phyloP scores from a whole-genome alignment of 2,113 vertebrate genomes.

The Oreotrochilus melanogaster region DNA sequence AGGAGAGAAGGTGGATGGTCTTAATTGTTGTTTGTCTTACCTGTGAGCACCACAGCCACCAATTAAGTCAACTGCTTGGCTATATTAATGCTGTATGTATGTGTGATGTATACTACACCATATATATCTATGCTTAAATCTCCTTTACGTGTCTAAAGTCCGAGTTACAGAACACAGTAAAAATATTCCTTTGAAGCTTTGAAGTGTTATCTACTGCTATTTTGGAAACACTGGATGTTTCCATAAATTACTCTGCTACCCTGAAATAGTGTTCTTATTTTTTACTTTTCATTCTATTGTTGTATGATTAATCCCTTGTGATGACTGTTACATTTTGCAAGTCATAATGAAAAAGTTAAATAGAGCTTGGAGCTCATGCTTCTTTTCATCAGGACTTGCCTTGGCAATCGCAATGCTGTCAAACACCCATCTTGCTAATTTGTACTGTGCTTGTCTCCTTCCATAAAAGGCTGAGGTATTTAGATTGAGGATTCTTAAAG shows the following conservation, averaged over 20 bases:
- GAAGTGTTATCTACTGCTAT: not conserved
- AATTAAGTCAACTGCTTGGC: not conserved
- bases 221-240: not conserved
- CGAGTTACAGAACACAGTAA: not conserved
- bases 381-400: conserved; percentile 22
- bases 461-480: conserved; percentile 80
- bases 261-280: not conserved
- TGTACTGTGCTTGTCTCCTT: conserved; percentile 56
- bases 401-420: conserved; percentile 35
- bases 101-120: no score
- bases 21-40: not conserved
- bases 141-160: not conserved
- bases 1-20: not conserved
- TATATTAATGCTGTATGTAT: not conserved
- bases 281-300: not conserved
- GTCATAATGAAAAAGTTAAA: conserved; percentile 33
- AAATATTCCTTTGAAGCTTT: not conserved
- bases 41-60: not conserved
- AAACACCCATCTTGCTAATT: conserved; percentile 48
- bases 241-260: not conserved
- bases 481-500: conserved; percentile 73
- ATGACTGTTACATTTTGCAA: conserved; percentile 19
- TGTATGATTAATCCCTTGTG: not conserved
- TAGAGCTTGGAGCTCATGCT: not conserved
- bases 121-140: not conserved